Conservation (phyloP, 92 coral and sea anemone species). For the Galaxea fascicularis region DNA sequence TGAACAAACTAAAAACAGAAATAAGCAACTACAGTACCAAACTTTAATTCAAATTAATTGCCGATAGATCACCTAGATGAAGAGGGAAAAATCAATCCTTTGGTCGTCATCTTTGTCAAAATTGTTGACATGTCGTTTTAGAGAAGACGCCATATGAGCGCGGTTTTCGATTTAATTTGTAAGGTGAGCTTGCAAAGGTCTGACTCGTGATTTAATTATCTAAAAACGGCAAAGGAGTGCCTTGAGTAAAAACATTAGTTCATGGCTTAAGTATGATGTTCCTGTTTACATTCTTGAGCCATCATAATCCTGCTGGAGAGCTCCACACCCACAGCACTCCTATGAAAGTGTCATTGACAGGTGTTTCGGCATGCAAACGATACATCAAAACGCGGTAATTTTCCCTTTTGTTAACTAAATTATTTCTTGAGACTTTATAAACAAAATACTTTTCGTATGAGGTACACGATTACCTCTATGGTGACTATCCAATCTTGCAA, state of each 20-base stretch:
- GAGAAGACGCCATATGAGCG: too few species aligned
- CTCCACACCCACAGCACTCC: neutral
- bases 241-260: constrained; percentile 10
- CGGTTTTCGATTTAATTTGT: neutral
- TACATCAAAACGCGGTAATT: neutral
- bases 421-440: too few species aligned
- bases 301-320: neutral
- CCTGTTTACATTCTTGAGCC: constrained; percentile 37
- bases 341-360: neutral
- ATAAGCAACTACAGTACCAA: too few species aligned
- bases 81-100: too few species aligned
- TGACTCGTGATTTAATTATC: neutral
- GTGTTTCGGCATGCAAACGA: constrained; percentile 15
- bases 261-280: constrained; percentile 42
- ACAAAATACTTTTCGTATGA: too few species aligned
- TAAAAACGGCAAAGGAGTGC: constrained; percentile 35
- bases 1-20: too few species aligned
- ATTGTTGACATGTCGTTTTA: too few species aligned
- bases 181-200: constrained; percentile 10
- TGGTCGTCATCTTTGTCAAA: too few species aligned
- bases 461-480: too few species aligned
- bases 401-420: too few species aligned
- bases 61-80: too few species aligned
- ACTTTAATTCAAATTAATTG: too few species aligned
- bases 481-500: neutral